Evolutionary conservation across 2,888 invertebrate genomes (phyloP).

Genomic region (Lasioglossum lativentre): DNA sequence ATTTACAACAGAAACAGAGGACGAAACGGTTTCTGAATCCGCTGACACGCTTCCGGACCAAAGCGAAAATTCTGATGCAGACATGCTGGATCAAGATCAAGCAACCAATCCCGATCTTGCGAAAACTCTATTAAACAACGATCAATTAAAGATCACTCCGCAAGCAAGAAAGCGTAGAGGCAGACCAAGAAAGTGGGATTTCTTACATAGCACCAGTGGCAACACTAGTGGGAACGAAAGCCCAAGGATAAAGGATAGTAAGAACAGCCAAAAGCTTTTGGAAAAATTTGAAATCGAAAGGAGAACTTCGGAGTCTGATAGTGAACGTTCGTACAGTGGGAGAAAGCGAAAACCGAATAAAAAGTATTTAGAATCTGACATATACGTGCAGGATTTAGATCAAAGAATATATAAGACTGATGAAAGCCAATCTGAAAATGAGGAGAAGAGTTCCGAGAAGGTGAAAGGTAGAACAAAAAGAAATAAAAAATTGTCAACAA

Average conservation of each 20-base stretch:
- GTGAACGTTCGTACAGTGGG: constrained; percentile 76
- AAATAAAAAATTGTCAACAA: constrained; percentile 62
- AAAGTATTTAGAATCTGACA: constrained; percentile 75
- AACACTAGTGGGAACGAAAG: constrained; percentile 51
- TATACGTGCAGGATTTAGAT: constrained; percentile 75
- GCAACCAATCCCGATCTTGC: constrained; percentile 39
- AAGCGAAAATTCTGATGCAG: constrained; percentile 74
- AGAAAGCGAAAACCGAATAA: constrained; percentile 77
- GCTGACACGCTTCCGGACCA: constrained; percentile 72
- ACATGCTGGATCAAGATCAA: constrained; percentile 58
- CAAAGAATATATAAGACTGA: constrained; percentile 76
- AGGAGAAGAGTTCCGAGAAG: constrained; percentile 72
- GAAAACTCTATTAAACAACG: constrained; percentile 29
- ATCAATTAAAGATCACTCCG: constrained; percentile 31
- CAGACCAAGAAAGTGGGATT: constrained; percentile 72
- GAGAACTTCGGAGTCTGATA: constrained; percentile 77
- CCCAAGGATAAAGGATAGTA: constrained; percentile 48
- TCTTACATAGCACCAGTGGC: constrained; percentile 32
- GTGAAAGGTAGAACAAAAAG: constrained; percentile 60
- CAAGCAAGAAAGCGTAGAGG: constrained; percentile 73
- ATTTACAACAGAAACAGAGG: constrained; percentile 73
- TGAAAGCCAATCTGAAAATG: constrained; percentile 80
- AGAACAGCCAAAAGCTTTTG: constrained; percentile 37
- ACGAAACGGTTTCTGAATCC: constrained; percentile 75
- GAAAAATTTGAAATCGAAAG: constrained; percentile 65